These are phyloP conservation scores for Melopsittacus undulatus DNA, from an alignment of 2,797 vertebrate genomes.

Conservation along the genomic window DNA sequence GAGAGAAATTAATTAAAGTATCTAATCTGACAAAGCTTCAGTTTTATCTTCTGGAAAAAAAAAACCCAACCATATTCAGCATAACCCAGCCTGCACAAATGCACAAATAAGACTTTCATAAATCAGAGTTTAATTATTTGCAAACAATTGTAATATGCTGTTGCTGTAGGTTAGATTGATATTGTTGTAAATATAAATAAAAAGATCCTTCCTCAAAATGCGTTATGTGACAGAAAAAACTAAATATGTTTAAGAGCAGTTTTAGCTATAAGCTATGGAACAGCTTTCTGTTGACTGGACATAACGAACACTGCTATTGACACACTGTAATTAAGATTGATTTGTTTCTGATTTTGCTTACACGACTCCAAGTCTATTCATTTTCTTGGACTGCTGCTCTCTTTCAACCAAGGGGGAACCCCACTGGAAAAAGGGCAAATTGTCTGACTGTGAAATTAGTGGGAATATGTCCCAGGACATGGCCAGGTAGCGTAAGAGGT, in stretches of 20 bases:
- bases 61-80: not conserved
- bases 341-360: not conserved
- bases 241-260: not conserved
- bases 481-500: not conserved
- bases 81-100: not conserved
- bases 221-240: not conserved
- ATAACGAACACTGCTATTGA: not conserved
- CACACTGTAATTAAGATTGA: not conserved
- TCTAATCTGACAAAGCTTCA: not conserved
- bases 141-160: not conserved
- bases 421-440: not conserved
- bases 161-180: not conserved
- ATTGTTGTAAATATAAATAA: not conserved
- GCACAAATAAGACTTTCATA: not conserved
- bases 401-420: not conserved
- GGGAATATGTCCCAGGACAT: not conserved
- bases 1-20: not conserved
- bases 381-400: not conserved
- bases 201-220: not conserved
- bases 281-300: not conserved
- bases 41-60: not conserved
- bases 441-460: accelerated
- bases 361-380: no score
- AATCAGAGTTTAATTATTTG: not conserved
- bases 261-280: not conserved